phyloP scores from a whole-genome alignment of 2,113 vertebrate species.

The Rousettus leschenaultii region DNA sequence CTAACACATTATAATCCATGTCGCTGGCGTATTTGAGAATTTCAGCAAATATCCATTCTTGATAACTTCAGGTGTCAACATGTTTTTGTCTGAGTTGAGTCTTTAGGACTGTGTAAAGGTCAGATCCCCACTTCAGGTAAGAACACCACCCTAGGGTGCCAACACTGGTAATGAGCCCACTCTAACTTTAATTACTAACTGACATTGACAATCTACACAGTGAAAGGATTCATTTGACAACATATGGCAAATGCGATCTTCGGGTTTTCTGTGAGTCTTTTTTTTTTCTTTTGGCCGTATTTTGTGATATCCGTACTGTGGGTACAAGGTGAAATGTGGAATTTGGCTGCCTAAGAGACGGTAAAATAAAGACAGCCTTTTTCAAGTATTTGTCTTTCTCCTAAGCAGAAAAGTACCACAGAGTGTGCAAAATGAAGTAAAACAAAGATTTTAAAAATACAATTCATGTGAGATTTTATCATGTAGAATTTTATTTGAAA shows the following conservation, averaged over 20 bases:
- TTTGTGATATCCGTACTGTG: not conserved
- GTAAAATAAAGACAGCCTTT: not conserved
- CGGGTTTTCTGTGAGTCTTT: not conserved
- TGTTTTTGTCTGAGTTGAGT: not conserved
- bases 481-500: not conserved
- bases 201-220: not conserved
- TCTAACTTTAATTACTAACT: conserved; percentile 9
- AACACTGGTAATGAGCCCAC: not conserved
- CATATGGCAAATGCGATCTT: not conserved
- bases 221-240: not conserved
- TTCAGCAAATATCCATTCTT: not conserved
- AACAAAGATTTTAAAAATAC: not conserved
- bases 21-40: not conserved
- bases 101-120: not conserved
- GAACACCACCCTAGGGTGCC: no score
- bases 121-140: not conserved
- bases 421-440: not conserved
- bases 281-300: not conserved
- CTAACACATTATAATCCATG: not conserved
- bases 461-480: not conserved
- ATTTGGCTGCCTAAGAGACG: not conserved
- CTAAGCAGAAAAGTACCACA: not conserved
- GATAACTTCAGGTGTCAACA: not conserved
- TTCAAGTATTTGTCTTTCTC: not conserved
- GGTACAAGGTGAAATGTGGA: not conserved